Evolutionary conservation across 2,888 invertebrate genomes (phyloP).

Genomic region (Perdita meconis): DNA sequence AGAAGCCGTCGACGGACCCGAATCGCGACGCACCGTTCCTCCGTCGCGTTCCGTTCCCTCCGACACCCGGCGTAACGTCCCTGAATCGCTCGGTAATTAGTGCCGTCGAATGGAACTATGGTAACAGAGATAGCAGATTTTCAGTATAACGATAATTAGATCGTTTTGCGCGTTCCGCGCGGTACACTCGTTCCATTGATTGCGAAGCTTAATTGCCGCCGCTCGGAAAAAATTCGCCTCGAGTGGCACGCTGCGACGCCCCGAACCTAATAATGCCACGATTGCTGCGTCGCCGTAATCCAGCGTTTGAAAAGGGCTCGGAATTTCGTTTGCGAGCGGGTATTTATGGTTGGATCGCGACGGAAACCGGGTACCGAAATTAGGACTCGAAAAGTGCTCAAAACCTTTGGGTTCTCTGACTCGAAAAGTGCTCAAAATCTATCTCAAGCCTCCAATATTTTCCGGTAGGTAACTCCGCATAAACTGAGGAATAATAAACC

Average conservation of each 20-base stretch:
- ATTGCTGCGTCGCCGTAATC: slow-evolving; percentile 11
- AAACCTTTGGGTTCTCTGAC: too few relatives aligned
- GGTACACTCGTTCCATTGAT: slow-evolving; percentile 51
- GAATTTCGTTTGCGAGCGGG: not conserved
- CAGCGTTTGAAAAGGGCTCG: not conserved
- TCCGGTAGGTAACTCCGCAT: too few relatives aligned
- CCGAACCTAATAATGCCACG: slow-evolving; percentile 22
- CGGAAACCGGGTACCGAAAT: not conserved
- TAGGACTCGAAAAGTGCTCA: too few relatives aligned
- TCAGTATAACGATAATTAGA: slow-evolving; percentile 58
- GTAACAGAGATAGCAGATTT: slow-evolving; percentile 50
- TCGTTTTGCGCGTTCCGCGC: slow-evolving; percentile 50
- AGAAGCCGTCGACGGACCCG: slow-evolving; percentile 6
- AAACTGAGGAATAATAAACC: too few relatives aligned
- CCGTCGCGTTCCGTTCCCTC: slow-evolving; percentile 28
- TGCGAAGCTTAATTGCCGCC: slow-evolving; percentile 41
- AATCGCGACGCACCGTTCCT: slow-evolving; percentile 12
- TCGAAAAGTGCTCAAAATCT: too few relatives aligned
- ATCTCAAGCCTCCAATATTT: too few relatives aligned
- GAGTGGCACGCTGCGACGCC: slow-evolving; percentile 3
- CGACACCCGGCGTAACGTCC: slow-evolving; percentile 45
- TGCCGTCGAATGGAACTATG: slow-evolving; percentile 51
- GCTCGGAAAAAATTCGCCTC: slow-evolving; percentile 33
- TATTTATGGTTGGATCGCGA: not conserved
- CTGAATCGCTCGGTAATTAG: slow-evolving; percentile 56